phyloP scores from a whole-genome alignment of 2,113 vertebrate species.

The Amia ocellicauda region DNA sequence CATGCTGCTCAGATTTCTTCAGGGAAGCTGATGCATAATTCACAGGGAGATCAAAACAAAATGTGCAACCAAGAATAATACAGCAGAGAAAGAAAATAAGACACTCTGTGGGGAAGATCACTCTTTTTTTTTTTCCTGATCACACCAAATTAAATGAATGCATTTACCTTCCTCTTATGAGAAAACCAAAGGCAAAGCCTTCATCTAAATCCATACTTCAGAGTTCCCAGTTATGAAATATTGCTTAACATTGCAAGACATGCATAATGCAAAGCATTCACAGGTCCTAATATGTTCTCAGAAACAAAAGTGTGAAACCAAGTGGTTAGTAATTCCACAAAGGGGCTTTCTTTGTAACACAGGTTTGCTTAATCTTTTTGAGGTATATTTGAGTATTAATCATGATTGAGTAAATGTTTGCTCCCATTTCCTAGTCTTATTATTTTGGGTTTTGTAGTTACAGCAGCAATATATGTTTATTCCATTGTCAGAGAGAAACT shows the following conservation, averaged over 20 bases:
- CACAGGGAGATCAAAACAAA: constrained; percentile 6
- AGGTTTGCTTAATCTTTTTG: not conserved
- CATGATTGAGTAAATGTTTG: not conserved
- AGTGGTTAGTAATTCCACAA: not conserved
- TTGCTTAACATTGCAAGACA: not conserved
- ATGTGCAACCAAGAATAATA: not conserved
- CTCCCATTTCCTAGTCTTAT: not conserved
- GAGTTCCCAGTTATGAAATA: no score
- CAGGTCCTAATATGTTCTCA: not conserved
- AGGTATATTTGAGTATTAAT: not conserved
- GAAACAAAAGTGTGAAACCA: not conserved
- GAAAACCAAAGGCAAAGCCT: not conserved
- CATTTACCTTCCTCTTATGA: not conserved
- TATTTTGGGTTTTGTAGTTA: not conserved
- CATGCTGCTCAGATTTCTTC: not conserved
- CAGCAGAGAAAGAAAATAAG: not conserved
- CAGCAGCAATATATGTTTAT: not conserved
- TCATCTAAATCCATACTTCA: not conserved
- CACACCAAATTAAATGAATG: not conserved
- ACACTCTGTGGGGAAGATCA: not conserved
- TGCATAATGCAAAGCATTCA: not conserved
- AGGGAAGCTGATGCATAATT: not conserved
- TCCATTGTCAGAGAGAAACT: constrained; percentile 3
- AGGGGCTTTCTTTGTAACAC: not conserved
- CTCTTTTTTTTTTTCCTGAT: no score